Percentiles rank a stretch among this genome's conserved stretches.
Evolutionary conservation across 2,113 vertebrate genomes (phyloP).

Genomic region (Scomber japonicus): DNA sequence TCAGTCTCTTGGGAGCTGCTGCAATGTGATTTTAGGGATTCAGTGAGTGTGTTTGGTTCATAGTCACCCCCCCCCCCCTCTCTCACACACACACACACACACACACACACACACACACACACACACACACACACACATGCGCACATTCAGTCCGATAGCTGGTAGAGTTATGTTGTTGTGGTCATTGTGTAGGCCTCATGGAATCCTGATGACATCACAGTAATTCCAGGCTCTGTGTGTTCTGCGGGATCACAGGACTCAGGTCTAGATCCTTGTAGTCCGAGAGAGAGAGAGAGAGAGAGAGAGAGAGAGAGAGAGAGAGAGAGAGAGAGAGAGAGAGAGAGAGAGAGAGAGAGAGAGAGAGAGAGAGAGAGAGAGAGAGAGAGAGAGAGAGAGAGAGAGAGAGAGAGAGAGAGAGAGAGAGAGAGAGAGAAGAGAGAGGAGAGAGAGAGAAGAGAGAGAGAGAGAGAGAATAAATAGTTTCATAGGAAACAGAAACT

Average conservation of each 20-base stretch:
- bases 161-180: constrained; percentile 58
- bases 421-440: too few species aligned
- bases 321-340: neutral
- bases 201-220: constrained; percentile 76
- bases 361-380: too few species aligned
- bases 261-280: constrained; percentile 29
- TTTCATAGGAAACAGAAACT: too few species aligned
- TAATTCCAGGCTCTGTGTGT: constrained; percentile 50
- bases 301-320: neutral
- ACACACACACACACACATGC: neutral
- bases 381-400: too few species aligned
- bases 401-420: too few species aligned
- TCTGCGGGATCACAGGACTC: constrained; percentile 53
- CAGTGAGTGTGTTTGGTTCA: neutral
- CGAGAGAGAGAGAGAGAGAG: constrained; percentile 13
- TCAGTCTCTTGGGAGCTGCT: neutral
- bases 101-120: constrained; percentile 1
- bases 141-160: constrained; percentile 17
- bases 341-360: neutral
- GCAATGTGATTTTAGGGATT: neutral
- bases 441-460: too few species aligned
- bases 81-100: too few species aligned
- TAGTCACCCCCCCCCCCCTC: neutral
- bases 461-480: too few species aligned
- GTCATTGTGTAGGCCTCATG: constrained; percentile 56